A percentile compares a stretch with the other conserved stretches of the same genome.
Evolutionary conservation across 1,140 invertebrate species (phyloP).

Genomic region (Aradophagus sp.): DNA sequence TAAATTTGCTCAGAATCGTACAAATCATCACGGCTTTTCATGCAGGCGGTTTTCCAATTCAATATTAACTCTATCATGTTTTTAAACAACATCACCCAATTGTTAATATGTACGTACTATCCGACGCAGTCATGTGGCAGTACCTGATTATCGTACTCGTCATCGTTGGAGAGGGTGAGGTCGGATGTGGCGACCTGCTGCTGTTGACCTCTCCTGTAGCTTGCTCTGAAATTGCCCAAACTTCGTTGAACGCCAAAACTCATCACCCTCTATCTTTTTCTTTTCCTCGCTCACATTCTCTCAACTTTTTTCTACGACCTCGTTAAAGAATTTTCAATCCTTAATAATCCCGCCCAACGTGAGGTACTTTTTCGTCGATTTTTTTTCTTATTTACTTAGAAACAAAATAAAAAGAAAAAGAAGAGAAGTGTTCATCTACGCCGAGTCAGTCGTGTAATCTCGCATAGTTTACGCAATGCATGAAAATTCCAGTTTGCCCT

Average conservation of each 20-base stretch:
- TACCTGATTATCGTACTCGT: conserved; percentile 75
- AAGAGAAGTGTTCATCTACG: conserved; percentile 10
- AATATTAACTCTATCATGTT: too few species aligned
- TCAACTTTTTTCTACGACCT: conserved; percentile 8
- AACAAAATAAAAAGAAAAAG: too few species aligned
- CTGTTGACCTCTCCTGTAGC: conserved; percentile 70
- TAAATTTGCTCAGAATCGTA: too few species aligned
- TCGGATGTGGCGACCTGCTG: conserved; percentile 74
- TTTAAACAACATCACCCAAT: conserved; percentile 9
- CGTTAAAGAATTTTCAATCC: not conserved
- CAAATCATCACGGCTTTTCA: too few species aligned
- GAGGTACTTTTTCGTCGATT: conserved; percentile 3
- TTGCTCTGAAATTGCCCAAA: conserved; percentile 71
- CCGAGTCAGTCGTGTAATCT: conserved; percentile 17
- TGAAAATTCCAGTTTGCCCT: conserved; percentile 18
- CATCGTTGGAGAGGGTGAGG: conserved; percentile 75
- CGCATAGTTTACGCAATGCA: conserved; percentile 14
- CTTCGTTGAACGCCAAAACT: conserved; percentile 54
- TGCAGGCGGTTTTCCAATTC: too few species aligned
- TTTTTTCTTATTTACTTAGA: too few species aligned
- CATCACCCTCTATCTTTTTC: conserved; percentile 9
- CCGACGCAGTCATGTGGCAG: conserved; percentile 35
- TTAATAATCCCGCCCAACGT: conserved; percentile 1
- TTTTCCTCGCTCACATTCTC: conserved; percentile 11
- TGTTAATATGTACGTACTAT: conserved; percentile 28